Evolutionary conservation across 2,113 vertebrate species (phyloP).

Genomic region (Collichthys lucidus): DNA sequence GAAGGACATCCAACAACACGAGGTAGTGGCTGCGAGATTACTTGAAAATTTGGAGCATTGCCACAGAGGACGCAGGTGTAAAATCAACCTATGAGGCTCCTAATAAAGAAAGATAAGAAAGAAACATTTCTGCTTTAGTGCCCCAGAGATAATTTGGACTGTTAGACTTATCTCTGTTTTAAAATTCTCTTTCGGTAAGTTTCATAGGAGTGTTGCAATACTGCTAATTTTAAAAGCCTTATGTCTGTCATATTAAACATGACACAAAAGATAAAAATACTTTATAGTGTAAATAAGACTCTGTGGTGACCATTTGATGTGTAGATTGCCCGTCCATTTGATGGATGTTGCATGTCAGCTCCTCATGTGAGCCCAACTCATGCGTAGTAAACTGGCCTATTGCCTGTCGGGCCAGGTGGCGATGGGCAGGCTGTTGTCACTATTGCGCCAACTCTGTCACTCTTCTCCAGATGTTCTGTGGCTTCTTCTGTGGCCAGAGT

Average conservation of each 20-base stretch:
- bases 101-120: background rate
- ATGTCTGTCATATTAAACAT: slow-evolving; percentile 24
- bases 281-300: slow-evolving; percentile 70
- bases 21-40: background rate
- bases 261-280: slow-evolving; percentile 25
- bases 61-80: background rate
- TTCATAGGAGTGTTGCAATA: background rate
- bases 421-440: slow-evolving; percentile 44
- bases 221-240: slow-evolving; percentile 19
- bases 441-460: slow-evolving; percentile 22
- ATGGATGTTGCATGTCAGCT: slow-evolving; percentile 65
- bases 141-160: background rate
- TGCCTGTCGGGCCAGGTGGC: slow-evolving; percentile 66
- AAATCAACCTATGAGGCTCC: background rate
- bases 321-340: slow-evolving; percentile 52
- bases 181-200: slow-evolving; percentile 15
- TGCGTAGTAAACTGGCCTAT: slow-evolving; percentile 32
- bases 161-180: background rate
- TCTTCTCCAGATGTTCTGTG: slow-evolving; percentile 63
- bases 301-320: slow-evolving; percentile 68
- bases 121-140: background rate
- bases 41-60: background rate
- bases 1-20: background rate
- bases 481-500: slow-evolving; percentile 29
- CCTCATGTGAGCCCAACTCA: slow-evolving; percentile 46